Base-by-base conservation (phyloP, 2,113 vertebrate species). In the Aix galericulata region DNA sequence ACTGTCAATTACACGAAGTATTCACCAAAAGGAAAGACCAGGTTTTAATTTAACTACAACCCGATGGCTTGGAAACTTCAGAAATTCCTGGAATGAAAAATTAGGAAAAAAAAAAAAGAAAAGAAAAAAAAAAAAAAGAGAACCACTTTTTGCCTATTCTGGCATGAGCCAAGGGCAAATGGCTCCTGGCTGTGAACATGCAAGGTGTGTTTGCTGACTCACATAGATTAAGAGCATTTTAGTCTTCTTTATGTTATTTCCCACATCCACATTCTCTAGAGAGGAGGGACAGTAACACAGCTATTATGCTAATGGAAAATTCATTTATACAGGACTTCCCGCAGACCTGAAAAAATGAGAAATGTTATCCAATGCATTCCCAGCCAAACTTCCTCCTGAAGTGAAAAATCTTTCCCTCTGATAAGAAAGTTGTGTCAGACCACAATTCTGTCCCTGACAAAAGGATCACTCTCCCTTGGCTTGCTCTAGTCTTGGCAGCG, bases 351-450 rank as follows among this genome's bases (percentile, higher is more conserved):
- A 77, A 76, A 68, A 31, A 77, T 38, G 16, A 68, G 21, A 34
- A 77, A 48, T 8, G 18, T 48, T 86, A 88, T 73, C 93, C 85
- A 80, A 63, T 59, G 72, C 20, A 64, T 85, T 94, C 82, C 80
- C 86, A 96, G 92, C 42, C 88, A 84, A 96, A 93, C 82, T 95
- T 95, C 89, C 85, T 90, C 82, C 82, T 68, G 42, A 91, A 85
- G 87, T 80, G 87, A 95, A 96, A 97, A 95, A 88, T 78, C 88
- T 82, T 93, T 91, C 91, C 86, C 72, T 90, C 76, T 75, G 89
- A 91, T 95, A 97, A 95, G 91, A 76, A 94, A 76, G 67, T 55
- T 59, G 72, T 86, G 63, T 94, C 71, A 85, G 72, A 80, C 31
- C 60, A 59, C 79, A 46, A 50, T 88, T 90, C 80, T 94, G 79